A percentile compares a stretch with the other conserved stretches of the same genome.
phyloP scores from a whole-genome alignment of 2,113 vertebrate genomes.

The Plotosus lineatus region DNA sequence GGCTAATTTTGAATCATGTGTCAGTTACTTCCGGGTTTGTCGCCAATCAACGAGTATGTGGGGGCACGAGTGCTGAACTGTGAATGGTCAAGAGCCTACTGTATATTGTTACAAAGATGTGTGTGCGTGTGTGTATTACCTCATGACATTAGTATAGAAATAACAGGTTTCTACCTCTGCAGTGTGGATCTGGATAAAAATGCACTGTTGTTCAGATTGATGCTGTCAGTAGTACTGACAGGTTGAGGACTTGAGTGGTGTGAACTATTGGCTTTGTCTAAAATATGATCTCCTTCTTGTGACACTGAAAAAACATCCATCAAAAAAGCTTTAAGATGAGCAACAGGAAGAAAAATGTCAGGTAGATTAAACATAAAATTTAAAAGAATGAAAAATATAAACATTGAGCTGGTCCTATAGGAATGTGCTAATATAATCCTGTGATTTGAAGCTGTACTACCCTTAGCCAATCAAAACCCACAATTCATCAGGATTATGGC shows the following conservation, averaged over 20 bases:
- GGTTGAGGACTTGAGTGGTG: conserved; percentile 42
- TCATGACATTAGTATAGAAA: not conserved
- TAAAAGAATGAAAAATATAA: too few species aligned
- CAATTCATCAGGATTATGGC: not conserved
- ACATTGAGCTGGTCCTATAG: not conserved
- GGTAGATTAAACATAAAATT: too few species aligned
- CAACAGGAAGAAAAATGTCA: not conserved
- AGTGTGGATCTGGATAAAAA: conserved; percentile 78
- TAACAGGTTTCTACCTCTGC: conserved; percentile 76
- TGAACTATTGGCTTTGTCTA: conserved; percentile 64
- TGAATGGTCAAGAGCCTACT: too few species aligned
- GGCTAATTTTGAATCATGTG: too few species aligned
- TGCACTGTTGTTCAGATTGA: conserved; percentile 53
- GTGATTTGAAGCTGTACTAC: not conserved
- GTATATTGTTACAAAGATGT: too few species aligned
- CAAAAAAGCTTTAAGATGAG: not conserved
- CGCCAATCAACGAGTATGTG: too few species aligned
- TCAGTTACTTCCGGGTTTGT: too few species aligned
- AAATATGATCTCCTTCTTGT: conserved; percentile 60
- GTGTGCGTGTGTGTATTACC: not conserved
- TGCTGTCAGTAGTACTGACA: conserved; percentile 56
- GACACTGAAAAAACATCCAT: conserved; percentile 71
- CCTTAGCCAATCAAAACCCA: not conserved
- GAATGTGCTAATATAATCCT: not conserved
- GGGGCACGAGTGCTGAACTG: too few species aligned